Evolutionary conservation across 2,888 invertebrate genomes (phyloP).

Genomic region (Mimumesa dahlbomi): DNA sequence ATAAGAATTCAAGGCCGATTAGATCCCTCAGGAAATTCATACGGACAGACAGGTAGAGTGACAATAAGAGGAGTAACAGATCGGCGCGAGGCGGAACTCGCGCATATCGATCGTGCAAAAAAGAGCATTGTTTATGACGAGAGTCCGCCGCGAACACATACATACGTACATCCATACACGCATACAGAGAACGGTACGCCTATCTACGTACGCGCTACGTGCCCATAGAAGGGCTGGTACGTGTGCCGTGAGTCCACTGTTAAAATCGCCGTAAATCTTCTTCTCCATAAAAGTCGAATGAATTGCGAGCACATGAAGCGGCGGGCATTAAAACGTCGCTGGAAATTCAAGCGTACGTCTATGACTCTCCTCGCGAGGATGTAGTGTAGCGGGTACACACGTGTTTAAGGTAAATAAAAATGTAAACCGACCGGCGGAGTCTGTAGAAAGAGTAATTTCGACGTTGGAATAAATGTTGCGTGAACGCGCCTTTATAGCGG

Average conservation of each 20-base stretch:
- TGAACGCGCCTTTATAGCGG: too few species aligned
- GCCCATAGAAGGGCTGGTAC: too few species aligned
- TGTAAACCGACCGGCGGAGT: too few species aligned
- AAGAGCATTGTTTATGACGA: constrained; percentile 55
- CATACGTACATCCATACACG: too few species aligned
- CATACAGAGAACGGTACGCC: constrained; percentile 20
- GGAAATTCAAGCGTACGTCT: constrained; percentile 46
- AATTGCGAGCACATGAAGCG: constrained; percentile 61
- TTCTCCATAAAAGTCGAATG: constrained; percentile 74
- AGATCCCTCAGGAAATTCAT: too few species aligned
- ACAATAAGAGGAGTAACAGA: constrained; percentile 34
- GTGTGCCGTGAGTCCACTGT: constrained; percentile 59
- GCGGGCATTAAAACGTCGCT: constrained; percentile 57
- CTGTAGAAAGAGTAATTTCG: too few species aligned
- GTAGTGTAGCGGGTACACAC: too few species aligned
- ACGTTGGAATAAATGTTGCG: too few species aligned
- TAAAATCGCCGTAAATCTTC: constrained; percentile 73
- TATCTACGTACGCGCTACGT: background rate
- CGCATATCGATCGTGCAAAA: constrained; percentile 33
- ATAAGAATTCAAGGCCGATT: too few species aligned
- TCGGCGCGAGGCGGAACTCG: constrained; percentile 4
- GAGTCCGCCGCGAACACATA: constrained; percentile 5
- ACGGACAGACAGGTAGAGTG: background rate
- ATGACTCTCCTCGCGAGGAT: constrained; percentile 9
- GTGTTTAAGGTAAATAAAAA: too few species aligned